Conservation (phyloP, 2,113 vertebrate species). For the Leucosticte australis region DNA sequence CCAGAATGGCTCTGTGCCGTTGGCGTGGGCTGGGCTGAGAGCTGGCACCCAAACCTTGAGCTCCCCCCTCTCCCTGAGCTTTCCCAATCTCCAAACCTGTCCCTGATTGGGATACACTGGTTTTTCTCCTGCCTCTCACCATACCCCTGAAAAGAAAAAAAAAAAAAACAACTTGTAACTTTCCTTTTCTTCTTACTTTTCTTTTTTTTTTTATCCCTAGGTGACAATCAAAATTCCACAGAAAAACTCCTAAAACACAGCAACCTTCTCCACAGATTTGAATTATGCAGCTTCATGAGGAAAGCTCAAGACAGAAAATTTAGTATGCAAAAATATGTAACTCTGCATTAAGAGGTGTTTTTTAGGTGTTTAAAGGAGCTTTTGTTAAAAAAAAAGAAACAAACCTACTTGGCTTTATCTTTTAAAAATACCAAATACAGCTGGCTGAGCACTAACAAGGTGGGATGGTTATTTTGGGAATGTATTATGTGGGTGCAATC, state of each 20-base stretch:
- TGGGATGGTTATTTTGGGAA: not conserved
- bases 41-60: not conserved
- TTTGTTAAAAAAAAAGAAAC: slow-evolving; percentile 1
- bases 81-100: too few species aligned
- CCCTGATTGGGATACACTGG: not conserved
- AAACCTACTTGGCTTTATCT: not conserved
- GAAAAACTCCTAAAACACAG: slow-evolving; percentile 84
- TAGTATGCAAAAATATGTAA: not conserved
- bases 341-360: not conserved
- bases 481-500: not conserved
- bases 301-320: not conserved
- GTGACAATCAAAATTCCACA: slow-evolving; percentile 88
- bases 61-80: not conserved
- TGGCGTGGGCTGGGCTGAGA: not conserved
- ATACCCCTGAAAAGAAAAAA: not conserved
- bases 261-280: rapidly evolving
- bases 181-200: not conserved
- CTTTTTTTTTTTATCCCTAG: not conserved
- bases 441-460: not conserved
- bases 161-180: not conserved
- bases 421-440: not conserved
- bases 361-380: not conserved
- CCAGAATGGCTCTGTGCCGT: rapidly evolving
- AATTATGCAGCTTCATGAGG: not conserved
- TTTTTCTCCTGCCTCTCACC: not conserved